Evolutionary conservation across 2,113 vertebrate genomes (phyloP).

Genomic region (Motacilla tschutschensis): DNA sequence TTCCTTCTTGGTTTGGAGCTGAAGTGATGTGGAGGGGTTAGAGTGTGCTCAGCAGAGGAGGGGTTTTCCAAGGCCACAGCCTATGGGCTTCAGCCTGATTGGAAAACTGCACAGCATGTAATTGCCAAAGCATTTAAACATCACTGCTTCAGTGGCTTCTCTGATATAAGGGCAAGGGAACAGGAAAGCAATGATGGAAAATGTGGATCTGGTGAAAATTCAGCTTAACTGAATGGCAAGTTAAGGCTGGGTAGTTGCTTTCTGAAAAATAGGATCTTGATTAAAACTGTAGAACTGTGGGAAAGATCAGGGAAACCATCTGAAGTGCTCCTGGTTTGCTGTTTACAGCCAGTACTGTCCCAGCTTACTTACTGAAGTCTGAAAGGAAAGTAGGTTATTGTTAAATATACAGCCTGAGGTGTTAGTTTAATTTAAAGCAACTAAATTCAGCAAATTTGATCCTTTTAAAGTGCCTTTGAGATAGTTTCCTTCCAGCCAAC

Average conservation of each 20-base stretch:
- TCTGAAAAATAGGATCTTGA: background rate
- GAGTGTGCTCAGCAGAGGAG: background rate
- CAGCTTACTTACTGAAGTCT: background rate
- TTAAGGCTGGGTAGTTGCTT: background rate
- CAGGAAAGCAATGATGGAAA: background rate
- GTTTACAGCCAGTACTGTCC: background rate
- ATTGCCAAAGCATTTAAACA: background rate
- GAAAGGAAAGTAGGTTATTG: background rate
- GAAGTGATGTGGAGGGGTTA: background rate
- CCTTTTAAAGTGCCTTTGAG: conserved; percentile 55
- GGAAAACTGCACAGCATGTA: background rate
- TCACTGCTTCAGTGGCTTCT: background rate
- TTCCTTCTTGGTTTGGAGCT: background rate
- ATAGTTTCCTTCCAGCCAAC: conserved; percentile 11
- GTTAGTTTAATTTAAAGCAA: background rate
- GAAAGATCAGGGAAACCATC: background rate
- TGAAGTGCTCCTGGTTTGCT: background rate
- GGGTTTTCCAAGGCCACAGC: background rate
- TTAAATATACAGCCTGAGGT: background rate
- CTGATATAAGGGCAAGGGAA: background rate
- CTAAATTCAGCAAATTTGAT: background rate
- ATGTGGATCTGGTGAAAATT: background rate
- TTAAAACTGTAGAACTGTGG: background rate
- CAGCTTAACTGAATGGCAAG: background rate
- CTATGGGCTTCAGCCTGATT: background rate